Percentiles rank a stretch among this genome's conserved stretches.
phyloP scores from a whole-genome alignment of 2,113 vertebrate genomes.

The Vanacampus margaritifer region DNA sequence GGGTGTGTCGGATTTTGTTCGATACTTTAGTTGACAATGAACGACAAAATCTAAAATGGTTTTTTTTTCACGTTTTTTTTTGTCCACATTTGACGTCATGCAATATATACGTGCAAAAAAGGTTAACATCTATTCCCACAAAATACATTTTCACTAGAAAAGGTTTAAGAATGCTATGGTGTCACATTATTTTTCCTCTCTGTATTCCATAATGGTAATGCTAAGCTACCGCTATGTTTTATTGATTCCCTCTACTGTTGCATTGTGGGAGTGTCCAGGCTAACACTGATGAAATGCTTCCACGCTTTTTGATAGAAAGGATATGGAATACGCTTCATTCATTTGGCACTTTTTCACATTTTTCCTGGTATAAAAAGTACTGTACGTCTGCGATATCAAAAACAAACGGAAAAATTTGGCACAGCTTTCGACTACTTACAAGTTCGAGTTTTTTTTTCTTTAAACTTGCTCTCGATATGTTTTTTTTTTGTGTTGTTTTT shows the following conservation, averaged over 20 bases:
- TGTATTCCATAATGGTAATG: conserved; percentile 65
- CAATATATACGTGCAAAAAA: conserved; percentile 80
- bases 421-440: conserved; percentile 59
- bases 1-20: not conserved
- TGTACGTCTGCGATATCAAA: conserved; percentile 68
- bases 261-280: conserved; percentile 61
- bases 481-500: conserved; percentile 47
- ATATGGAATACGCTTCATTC: conserved; percentile 74
- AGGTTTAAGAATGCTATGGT: conserved; percentile 77
- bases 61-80: conserved; percentile 47
- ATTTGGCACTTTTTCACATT: conserved; percentile 83
- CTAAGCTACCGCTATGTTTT: conserved; percentile 59
- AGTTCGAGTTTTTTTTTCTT: not conserved
- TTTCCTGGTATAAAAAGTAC: conserved; percentile 75
- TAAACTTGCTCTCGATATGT: conserved; percentile 70
- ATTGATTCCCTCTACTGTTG: conserved; percentile 56
- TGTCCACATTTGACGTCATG: conserved; percentile 77
- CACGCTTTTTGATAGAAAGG: conserved; percentile 52
- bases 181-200: conserved; percentile 65
- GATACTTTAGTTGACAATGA: conserved; percentile 49
- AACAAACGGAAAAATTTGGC: conserved; percentile 77
- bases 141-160: conserved; percentile 83
- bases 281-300: conserved; percentile 57
- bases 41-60: conserved; percentile 66
- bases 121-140: conserved; percentile 82